Conservation (phyloP, 1,140 invertebrate genomes). For the Grapholita molesta region DNA sequence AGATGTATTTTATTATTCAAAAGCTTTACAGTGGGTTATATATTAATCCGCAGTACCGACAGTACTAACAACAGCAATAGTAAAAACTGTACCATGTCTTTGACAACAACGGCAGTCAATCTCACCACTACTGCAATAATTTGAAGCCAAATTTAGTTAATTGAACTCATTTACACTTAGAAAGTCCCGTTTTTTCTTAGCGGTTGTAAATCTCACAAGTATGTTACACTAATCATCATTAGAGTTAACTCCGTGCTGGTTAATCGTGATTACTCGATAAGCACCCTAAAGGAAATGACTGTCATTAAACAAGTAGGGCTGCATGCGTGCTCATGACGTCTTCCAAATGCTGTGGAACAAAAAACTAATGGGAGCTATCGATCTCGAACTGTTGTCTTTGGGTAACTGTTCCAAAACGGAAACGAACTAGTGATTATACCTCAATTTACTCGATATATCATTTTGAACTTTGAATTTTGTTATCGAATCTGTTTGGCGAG, state of each 20-base stretch:
- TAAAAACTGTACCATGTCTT: too few species aligned
- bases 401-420: slow-evolving; percentile 45
- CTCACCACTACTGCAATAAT: too few species aligned
- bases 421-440: slow-evolving; percentile 44
- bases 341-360: slow-evolving; percentile 32
- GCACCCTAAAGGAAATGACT: slow-evolving; percentile 40
- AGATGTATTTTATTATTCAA: too few species aligned
- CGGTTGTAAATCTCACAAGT: background rate
- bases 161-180: background rate
- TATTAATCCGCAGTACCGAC: too few species aligned
- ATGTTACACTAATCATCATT: slow-evolving; percentile 1
- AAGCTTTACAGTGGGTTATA: too few species aligned
- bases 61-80: too few species aligned
- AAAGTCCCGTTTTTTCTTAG: background rate
- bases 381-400: slow-evolving; percentile 33
- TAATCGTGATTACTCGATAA: slow-evolving; percentile 15
- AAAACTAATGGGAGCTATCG: slow-evolving; percentile 48
- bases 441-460: slow-evolving; percentile 32
- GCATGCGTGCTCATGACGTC: slow-evolving; percentile 37
- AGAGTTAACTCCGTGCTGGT: background rate
- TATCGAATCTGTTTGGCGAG: background rate
- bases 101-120: too few species aligned
- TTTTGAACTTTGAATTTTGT: background rate
- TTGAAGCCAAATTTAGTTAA: background rate
- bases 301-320: slow-evolving; percentile 46